phyloP scores from a whole-genome alignment of 1,140 invertebrate genomes.

The Bombus pyrosoma region DNA sequence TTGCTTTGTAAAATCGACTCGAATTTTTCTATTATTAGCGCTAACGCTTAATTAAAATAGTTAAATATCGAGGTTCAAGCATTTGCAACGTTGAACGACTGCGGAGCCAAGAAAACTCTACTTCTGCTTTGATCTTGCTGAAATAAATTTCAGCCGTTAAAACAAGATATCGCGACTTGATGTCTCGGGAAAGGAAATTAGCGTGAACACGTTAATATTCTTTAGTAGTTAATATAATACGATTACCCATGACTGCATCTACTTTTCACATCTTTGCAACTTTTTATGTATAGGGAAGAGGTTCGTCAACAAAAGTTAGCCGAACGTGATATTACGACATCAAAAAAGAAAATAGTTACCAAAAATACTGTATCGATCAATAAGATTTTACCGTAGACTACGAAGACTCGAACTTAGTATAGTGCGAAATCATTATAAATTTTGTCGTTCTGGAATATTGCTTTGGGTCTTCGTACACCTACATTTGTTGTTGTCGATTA shows the following conservation, averaged over 20 bases:
- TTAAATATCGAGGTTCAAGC: neutral
- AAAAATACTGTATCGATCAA: neutral
- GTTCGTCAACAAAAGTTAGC: slow-evolving; percentile 5
- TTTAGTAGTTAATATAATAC: neutral
- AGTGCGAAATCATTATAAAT: neutral
- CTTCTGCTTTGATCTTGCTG: neutral
- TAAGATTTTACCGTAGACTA: slow-evolving; percentile 6
- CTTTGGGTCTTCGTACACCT: slow-evolving; percentile 20
- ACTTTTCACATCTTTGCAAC: slow-evolving; percentile 13
- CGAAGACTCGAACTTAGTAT: slow-evolving; percentile 17
- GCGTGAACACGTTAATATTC: neutral
- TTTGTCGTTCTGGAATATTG: neutral
- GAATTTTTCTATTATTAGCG: neutral
- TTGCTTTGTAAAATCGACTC: neutral
- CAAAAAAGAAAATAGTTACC: neutral
- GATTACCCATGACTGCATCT: neutral
- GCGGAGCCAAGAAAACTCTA: neutral
- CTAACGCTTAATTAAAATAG: neutral
- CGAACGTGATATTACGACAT: slow-evolving; percentile 5
- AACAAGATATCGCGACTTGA: neutral
- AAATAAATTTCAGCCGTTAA: too few species aligned
- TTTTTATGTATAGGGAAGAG: slow-evolving; percentile 13
- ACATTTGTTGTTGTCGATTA: slow-evolving; percentile 36
- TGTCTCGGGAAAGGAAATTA: slow-evolving; percentile 1
- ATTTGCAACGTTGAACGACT: neutral